Conservation (phyloP, 35 echinoderm and acorn worm species). For the Apostichopus californicus region DNA sequence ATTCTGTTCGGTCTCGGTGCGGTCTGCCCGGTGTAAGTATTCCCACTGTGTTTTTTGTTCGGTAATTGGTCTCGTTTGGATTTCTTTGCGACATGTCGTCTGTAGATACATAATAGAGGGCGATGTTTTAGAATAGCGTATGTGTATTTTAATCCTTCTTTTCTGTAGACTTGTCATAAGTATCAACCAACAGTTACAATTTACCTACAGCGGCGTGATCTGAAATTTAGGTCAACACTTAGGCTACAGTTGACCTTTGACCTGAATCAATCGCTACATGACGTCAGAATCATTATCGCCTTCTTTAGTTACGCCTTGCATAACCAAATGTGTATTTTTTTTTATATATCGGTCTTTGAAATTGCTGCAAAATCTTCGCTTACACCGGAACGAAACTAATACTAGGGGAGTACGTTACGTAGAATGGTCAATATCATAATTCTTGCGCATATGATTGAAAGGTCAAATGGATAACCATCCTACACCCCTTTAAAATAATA, state of each 20-base stretch:
- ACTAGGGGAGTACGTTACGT: no score
- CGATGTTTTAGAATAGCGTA: no score
- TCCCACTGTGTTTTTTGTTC: constrained; percentile 22
- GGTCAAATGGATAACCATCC: no score
- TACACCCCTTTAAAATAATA: background rate
- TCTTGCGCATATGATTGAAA: background rate
- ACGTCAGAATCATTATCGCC: no score
- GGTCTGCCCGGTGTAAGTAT: background rate
- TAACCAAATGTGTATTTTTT: no score
- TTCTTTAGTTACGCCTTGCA: no score
- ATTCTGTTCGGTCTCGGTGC: background rate
- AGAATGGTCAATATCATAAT: background rate
- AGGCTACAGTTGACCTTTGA: no score
- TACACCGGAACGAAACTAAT: no score
- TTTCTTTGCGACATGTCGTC: background rate
- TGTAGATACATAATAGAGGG: background rate
- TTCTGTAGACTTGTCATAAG: background rate
- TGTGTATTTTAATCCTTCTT: no score
- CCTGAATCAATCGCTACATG: no score
- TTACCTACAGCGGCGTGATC: background rate
- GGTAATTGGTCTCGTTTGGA: background rate
- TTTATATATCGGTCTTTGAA: no score
- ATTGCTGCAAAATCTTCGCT: no score
- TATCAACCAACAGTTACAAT: background rate
- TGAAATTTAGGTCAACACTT: background rate